Evolutionary conservation across 1,140 invertebrate genomes (phyloP), one percentile per base, ranked within the genome.

Genomic region (Drosophila orosa): DNA sequence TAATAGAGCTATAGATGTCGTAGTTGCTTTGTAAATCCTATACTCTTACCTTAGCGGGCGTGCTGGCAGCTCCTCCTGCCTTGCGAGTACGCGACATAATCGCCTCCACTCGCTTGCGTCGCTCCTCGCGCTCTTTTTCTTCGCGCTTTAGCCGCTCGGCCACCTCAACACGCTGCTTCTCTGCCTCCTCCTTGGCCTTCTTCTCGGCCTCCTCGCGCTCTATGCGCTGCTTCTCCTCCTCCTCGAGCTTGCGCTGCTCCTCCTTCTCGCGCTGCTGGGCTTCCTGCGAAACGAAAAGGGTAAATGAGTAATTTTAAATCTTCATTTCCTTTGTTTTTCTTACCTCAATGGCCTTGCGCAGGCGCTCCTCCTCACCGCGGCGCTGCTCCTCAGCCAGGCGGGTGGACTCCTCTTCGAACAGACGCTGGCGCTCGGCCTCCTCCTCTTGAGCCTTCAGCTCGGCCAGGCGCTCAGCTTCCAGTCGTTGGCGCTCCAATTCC

Each of bases 51-150:
- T 92, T 92, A 47, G 76, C 69, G 67, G 94, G 92, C 52, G 94
- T 93, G 81, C 80, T 73, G 42, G 89, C 74, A 17, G 86, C 55
- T 19, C 74, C 80, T 17, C 78, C 95, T 24, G 50, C 50, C 58
- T 94, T 95, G 68, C 96, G 93, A 47, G 96, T 97, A 79, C 96
- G 93, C 37, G 94, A 93, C 96, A 97, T 97, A 73, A 97, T 97
- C 45, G 96, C 96, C 92, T 97, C 96, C 3, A 97, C 96, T 54
- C 96, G 93, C 90, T 95, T 96, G 48, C 96, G 94, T 77, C 96
- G 93, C 45, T 94, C 95, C 80, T 96, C 94, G 74, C 96, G 92
- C 83, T 97, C 96, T 90, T 96, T 96, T 83, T 97, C 96, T 92
- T 97, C 96, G 72, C 95, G 95, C 80, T 95, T 95, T 33, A 96